Base-by-base conservation (phyloP, 1,140 invertebrate species). In the Harlomillsia oculata region DNA sequence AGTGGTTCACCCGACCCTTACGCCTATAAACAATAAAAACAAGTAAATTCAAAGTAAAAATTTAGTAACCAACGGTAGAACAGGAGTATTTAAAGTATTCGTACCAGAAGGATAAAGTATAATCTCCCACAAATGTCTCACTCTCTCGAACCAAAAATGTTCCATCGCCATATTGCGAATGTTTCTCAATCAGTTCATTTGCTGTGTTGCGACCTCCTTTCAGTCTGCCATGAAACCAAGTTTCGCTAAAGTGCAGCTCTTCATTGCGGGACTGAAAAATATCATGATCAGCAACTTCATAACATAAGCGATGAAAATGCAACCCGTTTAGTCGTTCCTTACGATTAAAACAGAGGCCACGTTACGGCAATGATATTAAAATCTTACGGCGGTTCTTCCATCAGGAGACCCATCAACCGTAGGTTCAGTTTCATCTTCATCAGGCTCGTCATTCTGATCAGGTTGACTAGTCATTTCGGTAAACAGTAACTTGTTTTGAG, bases 71-170 rank as follows among this genome's bases (percentile, higher is more conserved):
- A 30, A 26, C 48, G 37, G 21, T 23, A 13, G 21, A 6, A 36
- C 20, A 64, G 23, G 9, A 36, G 28, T 20, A 30, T 30, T 13
- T 20, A 16, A 1, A 21, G n/a, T n/a, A 34, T 18, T 58, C 60
- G 63, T 66, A 72, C 80, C 87, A 95, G 73, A 97, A 97, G 0
- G 91, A 96, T 2, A 98, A 71, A 53, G 90, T 91, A 70, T 94
- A 96, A 73, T 97, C 92, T 0, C 93, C 93, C 18, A 95, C 87
- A 74, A 96, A 97, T 0, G 92, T 97, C 26, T 94, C 90, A 70
- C 91, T 94, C 62, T 93, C 86, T 55, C 93, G 74, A 0, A 98
- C 93, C 14, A 98, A 76, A 72, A 97, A 98, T 3, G 90, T 94
- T 1, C 93, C 94, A 71, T 97, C 90, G 1, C 92, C 92, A 14